Evolutionary conservation across 2,888 invertebrate species (phyloP), one percentile per base, ranked within the genome.

Genomic region (Adelphocoris suturalis): DNA sequence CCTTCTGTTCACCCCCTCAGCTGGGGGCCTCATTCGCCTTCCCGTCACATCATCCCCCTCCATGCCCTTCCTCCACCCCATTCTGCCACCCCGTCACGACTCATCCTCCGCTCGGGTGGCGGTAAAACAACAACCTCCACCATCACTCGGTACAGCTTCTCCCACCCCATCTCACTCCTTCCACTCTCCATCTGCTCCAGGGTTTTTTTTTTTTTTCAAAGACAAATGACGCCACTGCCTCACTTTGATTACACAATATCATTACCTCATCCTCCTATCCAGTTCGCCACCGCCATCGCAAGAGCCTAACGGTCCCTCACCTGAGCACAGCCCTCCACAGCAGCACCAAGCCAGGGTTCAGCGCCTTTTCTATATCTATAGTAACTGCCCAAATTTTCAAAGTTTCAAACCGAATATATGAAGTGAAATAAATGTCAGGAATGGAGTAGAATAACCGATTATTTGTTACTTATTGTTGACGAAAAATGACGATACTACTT

Each of bases 211-310:
- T 52, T 52, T 12, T 52, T 28, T 23, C 52, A 7, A 13, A 47
- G 82, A 82, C 82, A 82, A 82, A 82, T 52, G 82, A 82, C 82
- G 82, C 19, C 47, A 82, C 19, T 52, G 27, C 82, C 78, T 78
- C 78, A 46, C 82, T 82, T 82, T 82, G 82, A 82, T 82, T 82
- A 82, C 82, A 52, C 82, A 82, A 82, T 82, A 82, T 82, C 82
- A 82, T 82, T 82, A 82, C 52, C 27, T 27, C 37, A 37, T 37
- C 52, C 82, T 19, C 68, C 68, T 12, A 14, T 68, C 68, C n/a
- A n/a, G 14, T 19, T 19, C 61, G 3, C n/a, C 61, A 9, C n/a
- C 19, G 68, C 68, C 68, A 68, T 68, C 68, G 23, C 68, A 68
- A 27, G 68, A 12, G 23, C 23, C 68, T 68, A 68, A 68, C 27